Evolutionary conservation across 2,113 vertebrate species (phyloP).

Genomic region (Muntiacus muntjak): DNA sequence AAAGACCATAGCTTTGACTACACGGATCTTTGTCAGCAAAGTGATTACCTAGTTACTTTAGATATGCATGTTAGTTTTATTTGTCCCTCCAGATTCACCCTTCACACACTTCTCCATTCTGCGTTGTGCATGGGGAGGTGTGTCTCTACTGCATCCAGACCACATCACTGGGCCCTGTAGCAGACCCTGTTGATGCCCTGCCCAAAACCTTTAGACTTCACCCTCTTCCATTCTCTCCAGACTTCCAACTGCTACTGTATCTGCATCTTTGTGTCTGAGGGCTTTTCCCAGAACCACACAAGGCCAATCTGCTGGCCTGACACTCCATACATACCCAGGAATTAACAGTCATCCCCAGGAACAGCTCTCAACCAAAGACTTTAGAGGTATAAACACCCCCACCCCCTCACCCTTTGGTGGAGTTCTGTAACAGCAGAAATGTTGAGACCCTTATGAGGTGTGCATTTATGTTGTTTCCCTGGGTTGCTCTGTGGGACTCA

Average conservation of each 20-base stretch:
- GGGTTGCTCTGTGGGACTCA: neutral
- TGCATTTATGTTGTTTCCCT: neutral
- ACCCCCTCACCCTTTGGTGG: neutral
- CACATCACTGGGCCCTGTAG: neutral
- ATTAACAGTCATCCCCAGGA: neutral
- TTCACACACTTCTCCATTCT: neutral
- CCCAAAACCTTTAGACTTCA: neutral
- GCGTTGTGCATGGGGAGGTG: fast-evolving
- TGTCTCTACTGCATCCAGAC: neutral
- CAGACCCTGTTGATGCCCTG: neutral
- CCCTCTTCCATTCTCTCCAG: neutral
- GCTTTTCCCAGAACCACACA: neutral
- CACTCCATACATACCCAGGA: neutral
- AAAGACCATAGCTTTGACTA: neutral
- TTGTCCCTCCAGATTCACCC: neutral
- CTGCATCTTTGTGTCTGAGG: neutral
- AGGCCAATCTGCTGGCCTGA: neutral
- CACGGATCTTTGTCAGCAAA: neutral
- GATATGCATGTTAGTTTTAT: neutral
- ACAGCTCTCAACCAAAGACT: neutral
- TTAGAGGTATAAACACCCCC: neutral
- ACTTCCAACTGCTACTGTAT: neutral
- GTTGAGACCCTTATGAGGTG: neutral
- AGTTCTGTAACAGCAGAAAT: neutral
- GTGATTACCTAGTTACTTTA: neutral